Evolutionary conservation across 2,888 invertebrate species (phyloP).

Genomic region (Eugnorisma glareosa): DNA sequence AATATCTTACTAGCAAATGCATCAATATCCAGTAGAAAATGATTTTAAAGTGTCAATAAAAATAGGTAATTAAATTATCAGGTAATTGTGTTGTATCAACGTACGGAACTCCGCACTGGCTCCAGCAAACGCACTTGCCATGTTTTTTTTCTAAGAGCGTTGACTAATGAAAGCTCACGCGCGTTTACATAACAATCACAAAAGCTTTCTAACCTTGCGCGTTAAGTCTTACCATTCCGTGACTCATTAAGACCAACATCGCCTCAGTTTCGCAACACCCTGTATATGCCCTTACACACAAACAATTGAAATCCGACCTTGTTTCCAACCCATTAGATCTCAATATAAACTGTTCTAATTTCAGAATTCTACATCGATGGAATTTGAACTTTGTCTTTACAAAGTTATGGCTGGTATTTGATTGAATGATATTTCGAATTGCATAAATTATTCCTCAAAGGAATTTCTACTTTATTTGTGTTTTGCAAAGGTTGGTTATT

Average conservation of each 20-base stretch:
- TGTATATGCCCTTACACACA: constrained; percentile 59
- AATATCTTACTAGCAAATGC: neutral
- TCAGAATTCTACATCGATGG: constrained; percentile 21
- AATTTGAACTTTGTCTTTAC: constrained; percentile 50
- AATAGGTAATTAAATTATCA: too few relatives aligned
- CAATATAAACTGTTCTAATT: constrained; percentile 56
- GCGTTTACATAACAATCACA: constrained; percentile 62
- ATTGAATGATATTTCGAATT: constrained; percentile 36
- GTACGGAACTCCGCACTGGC: constrained; percentile 20
- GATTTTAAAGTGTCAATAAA: neutral
- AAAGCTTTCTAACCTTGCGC: constrained; percentile 77
- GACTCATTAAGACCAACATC: constrained; percentile 66
- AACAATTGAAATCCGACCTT: constrained; percentile 71
- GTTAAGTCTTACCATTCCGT: constrained; percentile 65
- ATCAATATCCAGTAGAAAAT: too few relatives aligned
- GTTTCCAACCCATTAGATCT: constrained; percentile 54
- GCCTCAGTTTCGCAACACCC: constrained; percentile 67
- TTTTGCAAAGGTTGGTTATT: constrained; percentile 45
- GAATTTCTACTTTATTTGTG: constrained; percentile 49
- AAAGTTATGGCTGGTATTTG: constrained; percentile 38
- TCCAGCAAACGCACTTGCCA: constrained; percentile 4
- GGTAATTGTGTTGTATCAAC: neutral
- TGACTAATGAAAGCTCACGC: constrained; percentile 63
- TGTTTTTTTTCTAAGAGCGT: constrained; percentile 18
- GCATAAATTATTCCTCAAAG: constrained; percentile 23